Evolutionary conservation across 2,888 invertebrate genomes (phyloP), one percentile per base, ranked within the genome.

Genomic region (Plusia festucae): DNA sequence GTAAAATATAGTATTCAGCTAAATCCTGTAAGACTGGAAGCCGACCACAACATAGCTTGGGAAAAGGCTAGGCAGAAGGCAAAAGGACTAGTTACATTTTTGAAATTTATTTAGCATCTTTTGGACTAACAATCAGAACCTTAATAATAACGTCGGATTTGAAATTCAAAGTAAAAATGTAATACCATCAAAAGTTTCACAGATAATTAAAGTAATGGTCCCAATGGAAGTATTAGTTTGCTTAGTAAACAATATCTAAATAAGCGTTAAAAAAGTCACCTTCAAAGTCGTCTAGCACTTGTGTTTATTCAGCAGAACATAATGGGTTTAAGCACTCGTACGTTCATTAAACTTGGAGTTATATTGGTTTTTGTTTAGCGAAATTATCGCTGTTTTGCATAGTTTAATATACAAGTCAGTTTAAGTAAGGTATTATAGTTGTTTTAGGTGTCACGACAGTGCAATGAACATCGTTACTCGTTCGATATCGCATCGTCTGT

Each of bases 381-480:
- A 72, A 62, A 72, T 61, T 59, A 57, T 61, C 44, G 32, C 20
- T 62, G 51, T 52, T 61, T 67, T 65, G 60, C 52, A 53, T 68
- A 55, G 32, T 62, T 68, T 54, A 65, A 72, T 69, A 60, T 54
- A 64, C 51, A 70, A 70, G 58, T 62, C 58, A 20, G 40, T 65
- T 40, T 64, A 62, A 52, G 61, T 69, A 53, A 75, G 52, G 69
- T 54, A 60, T 53, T 62, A 54, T 44, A 62, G 53, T 59, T 56
- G 49, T 55, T 65, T 49, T 61, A 70, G 66, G 54, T 81, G 66
- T 78, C 75, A 56, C 57, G 68, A 76, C 77, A 78, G 72, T 78
- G 82, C 76, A 76, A 72, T 78, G 73, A 75, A 78, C 67, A 72
- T 68, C 57, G 63, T 77, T 65, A 65, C 64, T 65, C 69, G 69